Evolutionary conservation across 2,797 vertebrate genomes (phyloP), one percentile per base, ranked within the genome.

Genomic region (Atherinosoma microstoma): DNA sequence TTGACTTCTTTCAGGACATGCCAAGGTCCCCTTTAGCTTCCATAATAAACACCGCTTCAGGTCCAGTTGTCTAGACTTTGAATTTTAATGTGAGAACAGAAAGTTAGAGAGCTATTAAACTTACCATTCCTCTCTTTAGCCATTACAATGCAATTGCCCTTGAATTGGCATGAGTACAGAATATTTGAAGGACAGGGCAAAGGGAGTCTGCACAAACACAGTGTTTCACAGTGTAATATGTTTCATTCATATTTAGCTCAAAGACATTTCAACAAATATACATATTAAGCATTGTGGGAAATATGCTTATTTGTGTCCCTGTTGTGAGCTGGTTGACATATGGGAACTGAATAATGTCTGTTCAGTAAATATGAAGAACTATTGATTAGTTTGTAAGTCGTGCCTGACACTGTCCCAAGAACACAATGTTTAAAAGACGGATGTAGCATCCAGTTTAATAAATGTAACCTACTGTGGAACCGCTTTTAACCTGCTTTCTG

Each of bases 31-130:
- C 32, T 69, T 86, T 60, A 70, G 77, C 79, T 80, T 77, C 60
- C 68, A 63, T 82, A 57, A 84, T 87, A 84, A 88, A 84, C 36
- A 63, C n/a, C 30, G 58, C 58, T 72, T 22, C 30, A 67, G 42
- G 73, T 81, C 78, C 61, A 58, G 58, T 83, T 73, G 86, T 91
- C 89, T 86, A 88, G 87, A 90, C 84, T 4, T 49, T 27, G 38
- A 32, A 42, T 61, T 84, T 85, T 74, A 79, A 82, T 80, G 60
- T 75, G 69, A 84, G 72, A 40, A 68, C 57, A 77, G 59, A 80
- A 76, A 61, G 67, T 86, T 47, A 66, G 24, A 54, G 51, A 68
- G 22, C 60, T 70, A 62, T 74, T 82, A 83, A 68, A 81, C 53
- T 49, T 42, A 2, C 13, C 30, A 67, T 71, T 76, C 64, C 69